Base-by-base conservation (phyloP, 2,113 vertebrate species). In the Peromyscus leucopus region DNA sequence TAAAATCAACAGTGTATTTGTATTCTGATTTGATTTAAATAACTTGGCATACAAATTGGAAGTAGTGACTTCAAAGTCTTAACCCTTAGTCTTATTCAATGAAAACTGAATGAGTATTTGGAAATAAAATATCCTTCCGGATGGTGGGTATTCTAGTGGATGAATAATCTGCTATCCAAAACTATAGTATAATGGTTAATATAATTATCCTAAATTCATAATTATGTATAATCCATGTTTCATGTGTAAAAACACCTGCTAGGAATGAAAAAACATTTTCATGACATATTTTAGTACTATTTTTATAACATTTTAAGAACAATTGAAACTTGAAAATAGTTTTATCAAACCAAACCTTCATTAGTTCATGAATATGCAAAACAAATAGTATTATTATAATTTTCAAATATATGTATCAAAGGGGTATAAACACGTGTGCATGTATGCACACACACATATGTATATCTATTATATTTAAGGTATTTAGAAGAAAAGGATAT, bases 21-120 rank as follows among this genome's bases (percentile, higher is more conserved):
- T 61, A 7, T 17, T 96, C 74, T 51, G 67, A 87, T 96, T 84
- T 51, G 67, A 87, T 91, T 83, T 75, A 84, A 85, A 82, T 90
- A 19, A 75, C 8, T 15, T 74, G 2, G n/a, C 83, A 67, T 84
- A 28, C 84, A 89, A 42, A 63, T 76, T 2, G 24, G 26, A 86
- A 94, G 61, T 39, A 95, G 63, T 82, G 4, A 74, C 11, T 57
- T 74, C 72, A 55, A 5, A 46, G 1, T 59, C 11, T 88, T 78
- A 78, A 10, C 5, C 12, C 11, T 88, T 78, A 78, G 13, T 10
- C 9, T 67, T 22, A 86, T 92, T 67, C 86, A 96, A 22, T 57
- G 67, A 95, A 93, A 87, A 74, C 5, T 48, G 57, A 69, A 16
- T 95, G 95, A 59, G 21, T 85, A 69, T 80, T 79, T 94, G 36